These are phyloP conservation scores for Montipora capricornis DNA, from an alignment of 64 coral and sea anemone genomes.

Conservation along the genomic window DNA sequence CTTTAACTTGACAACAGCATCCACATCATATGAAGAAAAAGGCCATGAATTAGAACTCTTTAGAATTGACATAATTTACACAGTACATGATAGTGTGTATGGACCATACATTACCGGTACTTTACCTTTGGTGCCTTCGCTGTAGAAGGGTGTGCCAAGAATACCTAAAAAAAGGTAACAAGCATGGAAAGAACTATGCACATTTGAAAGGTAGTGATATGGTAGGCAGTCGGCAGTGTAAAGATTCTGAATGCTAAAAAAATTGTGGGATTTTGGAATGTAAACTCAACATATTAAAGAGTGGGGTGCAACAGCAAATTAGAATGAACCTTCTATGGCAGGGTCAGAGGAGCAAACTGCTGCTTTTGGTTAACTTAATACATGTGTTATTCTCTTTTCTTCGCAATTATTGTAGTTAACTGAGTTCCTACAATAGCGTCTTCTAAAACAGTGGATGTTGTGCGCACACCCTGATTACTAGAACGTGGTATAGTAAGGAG, in stretches of 20 bases:
- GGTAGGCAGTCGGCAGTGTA: not conserved
- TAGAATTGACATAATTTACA: too few relatives aligned
- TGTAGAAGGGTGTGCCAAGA: too few relatives aligned
- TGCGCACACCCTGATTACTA: not conserved
- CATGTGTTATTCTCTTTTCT: not conserved
- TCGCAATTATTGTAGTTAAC: not conserved
- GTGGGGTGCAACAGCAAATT: not conserved
- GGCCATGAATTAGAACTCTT: too few relatives aligned
- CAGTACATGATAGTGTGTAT: too few relatives aligned
- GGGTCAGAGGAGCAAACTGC: not conserved
- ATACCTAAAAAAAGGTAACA: too few relatives aligned
- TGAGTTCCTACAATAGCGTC: not conserved
- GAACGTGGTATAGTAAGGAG: not conserved
- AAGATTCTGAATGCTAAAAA: not conserved
- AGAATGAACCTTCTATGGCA: not conserved
- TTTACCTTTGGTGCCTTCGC: too few relatives aligned
- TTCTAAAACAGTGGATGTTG: not conserved
- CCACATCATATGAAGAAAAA: too few relatives aligned
- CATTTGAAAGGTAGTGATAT: not conserved
- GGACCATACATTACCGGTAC: too few relatives aligned
- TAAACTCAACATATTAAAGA: not conserved
- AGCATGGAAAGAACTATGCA: too few relatives aligned
- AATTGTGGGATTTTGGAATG: too few relatives aligned
- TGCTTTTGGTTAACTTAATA: not conserved
- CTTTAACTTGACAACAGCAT: too few relatives aligned